Evolutionary conservation across 23 tunicate species (phyloP).

Genomic region (Botrylloides violaceus): DNA sequence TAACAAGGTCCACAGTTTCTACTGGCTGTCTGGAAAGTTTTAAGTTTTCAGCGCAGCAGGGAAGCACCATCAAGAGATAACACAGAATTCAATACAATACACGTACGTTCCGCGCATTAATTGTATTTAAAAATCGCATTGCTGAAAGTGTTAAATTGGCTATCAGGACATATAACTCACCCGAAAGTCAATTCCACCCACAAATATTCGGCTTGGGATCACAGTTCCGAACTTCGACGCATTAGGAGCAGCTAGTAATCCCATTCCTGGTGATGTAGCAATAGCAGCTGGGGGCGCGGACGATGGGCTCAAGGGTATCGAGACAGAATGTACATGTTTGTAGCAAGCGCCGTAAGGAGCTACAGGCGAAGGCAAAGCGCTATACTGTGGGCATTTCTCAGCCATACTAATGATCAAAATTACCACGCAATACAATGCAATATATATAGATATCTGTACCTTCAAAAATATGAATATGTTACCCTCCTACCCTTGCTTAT

Average conservation of each 20-base stretch:
- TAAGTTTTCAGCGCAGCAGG: too few relatives aligned
- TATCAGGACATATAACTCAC: too few relatives aligned
- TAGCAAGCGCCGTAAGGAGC: slow-evolving; percentile 12
- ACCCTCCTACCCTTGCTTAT: too few relatives aligned
- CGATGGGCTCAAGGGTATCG: slow-evolving; percentile 7
- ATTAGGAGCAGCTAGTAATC: slow-evolving; percentile 18
- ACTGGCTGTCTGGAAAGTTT: too few relatives aligned
- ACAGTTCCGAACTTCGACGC: slow-evolving; percentile 78
- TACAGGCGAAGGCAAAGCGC: slow-evolving; percentile 3
- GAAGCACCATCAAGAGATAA: too few relatives aligned
- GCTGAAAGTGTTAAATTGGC: too few relatives aligned
- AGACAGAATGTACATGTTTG: slow-evolving; percentile 13
- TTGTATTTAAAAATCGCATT: too few relatives aligned
- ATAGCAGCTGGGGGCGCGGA: background rate
- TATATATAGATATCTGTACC: too few relatives aligned
- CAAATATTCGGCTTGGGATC: slow-evolving; percentile 90
- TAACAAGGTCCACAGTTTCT: too few relatives aligned
- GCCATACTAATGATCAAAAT: slow-evolving; percentile 2
- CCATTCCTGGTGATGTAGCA: slow-evolving; percentile 4
- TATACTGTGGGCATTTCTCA: slow-evolving; percentile 4
- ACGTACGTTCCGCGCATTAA: too few relatives aligned
- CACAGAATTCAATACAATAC: too few relatives aligned
- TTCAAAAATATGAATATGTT: too few relatives aligned
- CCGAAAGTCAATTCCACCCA: slow-evolving; percentile 96
- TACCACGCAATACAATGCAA: background rate